Percentiles rank a stretch among this genome's conserved stretches.
phyloP scores from a whole-genome alignment of 2,113 vertebrate genomes.

The Baryphthengus martii region DNA sequence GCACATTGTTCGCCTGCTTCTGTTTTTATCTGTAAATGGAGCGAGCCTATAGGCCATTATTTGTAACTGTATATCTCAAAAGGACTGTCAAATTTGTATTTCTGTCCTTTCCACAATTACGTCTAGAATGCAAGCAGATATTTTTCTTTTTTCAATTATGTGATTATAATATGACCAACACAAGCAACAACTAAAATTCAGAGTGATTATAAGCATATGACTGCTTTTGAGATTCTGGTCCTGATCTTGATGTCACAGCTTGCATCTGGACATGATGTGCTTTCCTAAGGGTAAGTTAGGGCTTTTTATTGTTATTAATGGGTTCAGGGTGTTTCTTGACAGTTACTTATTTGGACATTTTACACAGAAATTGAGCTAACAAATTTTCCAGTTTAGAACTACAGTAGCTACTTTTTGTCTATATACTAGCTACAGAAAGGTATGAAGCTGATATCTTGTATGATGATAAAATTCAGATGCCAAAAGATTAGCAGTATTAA shows the following conservation, averaged over 20 bases:
- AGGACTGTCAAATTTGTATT: background rate
- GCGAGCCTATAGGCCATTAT: background rate
- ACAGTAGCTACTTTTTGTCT: background rate
- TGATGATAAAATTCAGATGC: background rate
- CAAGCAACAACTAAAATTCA: conserved; percentile 3
- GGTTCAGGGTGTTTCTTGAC: background rate
- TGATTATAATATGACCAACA: background rate
- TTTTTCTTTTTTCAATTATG: background rate
- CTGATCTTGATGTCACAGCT: conserved; percentile 8
- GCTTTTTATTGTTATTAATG: background rate
- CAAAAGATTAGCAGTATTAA: background rate
- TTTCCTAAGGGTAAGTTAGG: background rate
- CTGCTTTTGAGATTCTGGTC: background rate
- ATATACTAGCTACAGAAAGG: background rate
- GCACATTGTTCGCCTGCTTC: background rate
- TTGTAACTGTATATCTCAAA: conserved; percentile 34
- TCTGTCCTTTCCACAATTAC: conserved; percentile 27
- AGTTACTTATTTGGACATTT: background rate
- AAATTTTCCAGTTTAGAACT: background rate
- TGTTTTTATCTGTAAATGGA: conserved; percentile 28
- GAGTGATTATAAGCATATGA: background rate
- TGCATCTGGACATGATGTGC: background rate
- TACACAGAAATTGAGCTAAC: background rate
- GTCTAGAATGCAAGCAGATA: conserved; percentile 3
- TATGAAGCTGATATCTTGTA: background rate